These are phyloP conservation scores for Pachycephus smyrnensis DNA, from an alignment of 2,888 invertebrate species.

Conservation along the genomic window DNA sequence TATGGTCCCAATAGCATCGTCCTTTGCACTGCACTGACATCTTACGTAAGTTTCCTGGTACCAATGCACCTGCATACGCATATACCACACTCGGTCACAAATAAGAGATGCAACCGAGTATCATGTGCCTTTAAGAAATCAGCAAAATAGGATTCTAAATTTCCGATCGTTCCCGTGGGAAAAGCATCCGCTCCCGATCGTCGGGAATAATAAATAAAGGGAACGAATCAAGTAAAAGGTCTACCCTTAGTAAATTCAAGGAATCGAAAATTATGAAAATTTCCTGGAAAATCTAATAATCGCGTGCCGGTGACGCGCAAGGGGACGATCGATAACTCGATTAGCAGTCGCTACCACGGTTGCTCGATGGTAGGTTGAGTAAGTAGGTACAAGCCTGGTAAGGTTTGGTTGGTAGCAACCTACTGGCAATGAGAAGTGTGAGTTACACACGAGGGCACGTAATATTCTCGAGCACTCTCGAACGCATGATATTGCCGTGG, in stretches of 20 bases:
- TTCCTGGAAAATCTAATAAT: slow-evolving; percentile 48
- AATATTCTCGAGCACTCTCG: slow-evolving; percentile 60
- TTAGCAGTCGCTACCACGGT: slow-evolving; percentile 50
- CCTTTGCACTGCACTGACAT: background rate
- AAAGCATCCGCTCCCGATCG: too few species aligned
- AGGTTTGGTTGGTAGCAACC: slow-evolving; percentile 15
- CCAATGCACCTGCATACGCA: background rate
- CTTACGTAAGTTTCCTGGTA: background rate
- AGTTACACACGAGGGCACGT: slow-evolving; percentile 48
- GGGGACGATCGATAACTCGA: slow-evolving; percentile 55
- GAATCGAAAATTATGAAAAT: background rate
- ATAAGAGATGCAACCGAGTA: background rate
- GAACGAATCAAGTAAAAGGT: background rate
- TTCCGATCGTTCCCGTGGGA: background rate
- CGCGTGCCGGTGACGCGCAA: slow-evolving; percentile 34
- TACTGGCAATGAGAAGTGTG: background rate
- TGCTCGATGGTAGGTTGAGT: slow-evolving; percentile 8
- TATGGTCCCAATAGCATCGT: background rate
- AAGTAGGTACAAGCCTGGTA: slow-evolving; percentile 16
- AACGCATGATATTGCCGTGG: slow-evolving; percentile 56
- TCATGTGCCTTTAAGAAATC: too few species aligned
- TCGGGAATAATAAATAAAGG: background rate
- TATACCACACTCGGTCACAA: too few species aligned
- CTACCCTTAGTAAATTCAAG: background rate
- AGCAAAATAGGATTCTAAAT: background rate